These are phyloP conservation scores for Nestor notabilis DNA, from an alignment of 2,113 vertebrate genomes.

Conservation along the genomic window DNA sequence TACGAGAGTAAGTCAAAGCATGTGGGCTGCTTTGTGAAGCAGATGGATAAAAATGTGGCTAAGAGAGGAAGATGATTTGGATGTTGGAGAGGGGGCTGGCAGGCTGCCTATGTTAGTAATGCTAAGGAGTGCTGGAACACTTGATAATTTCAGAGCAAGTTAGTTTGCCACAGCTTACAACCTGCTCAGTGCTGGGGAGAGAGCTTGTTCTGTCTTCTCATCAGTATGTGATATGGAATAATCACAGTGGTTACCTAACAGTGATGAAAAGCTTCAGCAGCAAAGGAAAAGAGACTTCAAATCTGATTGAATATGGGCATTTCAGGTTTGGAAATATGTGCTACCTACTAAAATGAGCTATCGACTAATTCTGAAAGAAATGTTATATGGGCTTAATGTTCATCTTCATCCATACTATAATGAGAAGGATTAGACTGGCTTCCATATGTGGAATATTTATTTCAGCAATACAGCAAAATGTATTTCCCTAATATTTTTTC, in stretches of 20 bases:
- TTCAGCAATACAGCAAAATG: slow-evolving; percentile 85
- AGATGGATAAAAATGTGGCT: slow-evolving; percentile 57
- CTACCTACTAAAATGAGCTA: slow-evolving; percentile 86
- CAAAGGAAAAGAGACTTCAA: slow-evolving; percentile 67
- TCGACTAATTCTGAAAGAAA: slow-evolving; percentile 86
- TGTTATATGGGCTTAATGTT: slow-evolving; percentile 86
- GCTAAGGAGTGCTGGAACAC: slow-evolving; percentile 57
- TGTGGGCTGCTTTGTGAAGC: slow-evolving; percentile 54
- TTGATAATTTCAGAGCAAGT: slow-evolving; percentile 74
- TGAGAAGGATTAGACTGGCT: slow-evolving; percentile 85
- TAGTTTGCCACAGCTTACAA: slow-evolving; percentile 71
- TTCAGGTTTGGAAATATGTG: slow-evolving; percentile 82
- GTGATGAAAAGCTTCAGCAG: slow-evolving; percentile 73
- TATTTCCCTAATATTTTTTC: slow-evolving; percentile 86
- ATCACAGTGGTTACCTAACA: slow-evolving; percentile 75
- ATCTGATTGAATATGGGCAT: slow-evolving; percentile 78
- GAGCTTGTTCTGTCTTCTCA: slow-evolving; percentile 76
- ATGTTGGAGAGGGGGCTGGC: slow-evolving; percentile 61
- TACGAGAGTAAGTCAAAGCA: slow-evolving; percentile 62
- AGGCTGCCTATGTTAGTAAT: slow-evolving; percentile 64
- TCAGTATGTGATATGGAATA: slow-evolving; percentile 75
- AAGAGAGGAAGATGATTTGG: slow-evolving; percentile 46
- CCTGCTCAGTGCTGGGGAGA: slow-evolving; percentile 66
- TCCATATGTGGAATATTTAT: slow-evolving; percentile 86
- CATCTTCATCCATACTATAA: slow-evolving; percentile 84